Percentiles rank a stretch among this genome's conserved stretches.
phyloP scores from a whole-genome alignment of 2,113 vertebrate species.

The Xenus cinereus region DNA sequence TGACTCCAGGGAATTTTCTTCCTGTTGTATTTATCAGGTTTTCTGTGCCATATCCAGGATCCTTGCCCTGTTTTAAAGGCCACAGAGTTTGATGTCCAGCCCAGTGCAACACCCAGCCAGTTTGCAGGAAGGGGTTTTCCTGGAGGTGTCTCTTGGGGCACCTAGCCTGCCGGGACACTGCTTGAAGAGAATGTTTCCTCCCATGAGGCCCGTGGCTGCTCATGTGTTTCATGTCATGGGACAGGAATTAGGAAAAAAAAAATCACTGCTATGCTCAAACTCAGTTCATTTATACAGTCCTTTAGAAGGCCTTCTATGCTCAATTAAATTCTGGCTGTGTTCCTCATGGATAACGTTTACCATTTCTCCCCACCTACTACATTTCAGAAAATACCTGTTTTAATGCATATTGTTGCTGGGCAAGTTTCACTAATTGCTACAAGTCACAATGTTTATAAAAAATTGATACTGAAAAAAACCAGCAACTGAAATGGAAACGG shows the following conservation, averaged over 20 bases:
- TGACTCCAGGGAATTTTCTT: not conserved
- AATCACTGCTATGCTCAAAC: not conserved
- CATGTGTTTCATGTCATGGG: not conserved
- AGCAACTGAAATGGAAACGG: not conserved
- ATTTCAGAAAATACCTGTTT: slow-evolving; percentile 30
- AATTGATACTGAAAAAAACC: not conserved
- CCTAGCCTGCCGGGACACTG: rapidly evolving
- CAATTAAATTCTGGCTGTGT: not conserved
- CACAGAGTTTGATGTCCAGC: not conserved
- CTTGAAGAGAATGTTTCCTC: not conserved
- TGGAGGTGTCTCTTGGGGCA: not conserved
- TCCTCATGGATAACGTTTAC: not conserved
- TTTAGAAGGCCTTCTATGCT: slow-evolving; percentile 1
- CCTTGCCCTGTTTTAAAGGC: not conserved
- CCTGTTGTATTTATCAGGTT: not conserved
- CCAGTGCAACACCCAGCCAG: rapidly evolving
- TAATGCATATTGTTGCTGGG: not conserved
- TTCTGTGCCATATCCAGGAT: not conserved
- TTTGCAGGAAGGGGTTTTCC: not conserved
- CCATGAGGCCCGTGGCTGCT: not conserved
- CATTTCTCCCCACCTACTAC: not conserved
- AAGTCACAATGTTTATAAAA: not conserved
- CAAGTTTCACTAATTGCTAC: not conserved
- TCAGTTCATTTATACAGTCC: not conserved
- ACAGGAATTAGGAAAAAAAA: not conserved